Base-by-base conservation (phyloP, 2,797 vertebrate species). In the Podargus strigoides region DNA sequence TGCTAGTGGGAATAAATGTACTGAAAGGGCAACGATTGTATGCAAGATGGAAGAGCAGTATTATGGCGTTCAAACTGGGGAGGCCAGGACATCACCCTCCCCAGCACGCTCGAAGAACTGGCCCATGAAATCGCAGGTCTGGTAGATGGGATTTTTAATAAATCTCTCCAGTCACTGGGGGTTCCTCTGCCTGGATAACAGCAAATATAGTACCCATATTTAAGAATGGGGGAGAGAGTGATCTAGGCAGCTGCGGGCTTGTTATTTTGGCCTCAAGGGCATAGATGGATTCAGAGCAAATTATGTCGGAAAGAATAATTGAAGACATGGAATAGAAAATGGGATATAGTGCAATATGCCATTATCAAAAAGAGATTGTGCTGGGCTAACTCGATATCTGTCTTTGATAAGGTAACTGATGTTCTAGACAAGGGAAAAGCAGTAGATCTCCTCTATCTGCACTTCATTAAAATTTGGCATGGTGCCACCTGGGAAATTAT, bases 391-490 rank as follows among this genome's bases (percentile, higher is more conserved):
- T 95, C 42, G 22, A 95, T 97, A 95, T 95, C 96, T 93, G 70
- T 94, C 95, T 96, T 95, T 95, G 93, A 96, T 97, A 97, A 95
- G 84, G 78, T 92, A 95, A 97, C 93, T 96, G 95, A 96, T 96
- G 95, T 95, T 95, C 94, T 90, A 92, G 95, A 95, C 86, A 95
- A 92, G 68, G 72, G 95, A 95, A 95, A 95, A 95, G 72, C 73
- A 95, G 92, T 94, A 95, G 92, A 89, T 95, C 90, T 95, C 85
- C 56, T 92, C 92, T 95, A 83, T 93, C 93, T 93, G 39, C 70
- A 89, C 92, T 94, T 95, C 94, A 95, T 95, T 95, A 95, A 95
- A 95, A 89, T 80, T 63, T 90, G 90, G 88, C 85, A 46, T 83
- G 52, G 41, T 90, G 88, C 88, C 95, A 92, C 86, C 67, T 95